Evolutionary conservation across 2,113 vertebrate genomes (phyloP), one percentile per base, ranked within the genome.

Genomic region (Anser brachyrhynchus): DNA sequence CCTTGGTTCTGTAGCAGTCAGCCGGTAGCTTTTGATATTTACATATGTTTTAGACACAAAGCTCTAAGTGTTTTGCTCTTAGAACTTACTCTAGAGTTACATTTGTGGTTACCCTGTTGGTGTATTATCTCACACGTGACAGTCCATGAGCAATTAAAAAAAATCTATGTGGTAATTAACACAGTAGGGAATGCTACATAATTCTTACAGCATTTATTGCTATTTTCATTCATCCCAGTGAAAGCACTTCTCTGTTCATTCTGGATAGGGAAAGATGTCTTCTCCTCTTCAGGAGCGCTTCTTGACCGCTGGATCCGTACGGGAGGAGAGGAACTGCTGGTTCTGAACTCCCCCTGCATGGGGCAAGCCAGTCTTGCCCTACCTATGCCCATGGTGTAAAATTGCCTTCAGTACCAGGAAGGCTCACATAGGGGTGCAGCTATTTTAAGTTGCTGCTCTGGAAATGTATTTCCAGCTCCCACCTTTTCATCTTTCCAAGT

Each of bases 1-100:
- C 39, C 61, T 46, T 65, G 46, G 19, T 75, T 95, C 77, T 72
- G 29, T 72, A 84, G 39, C 9, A 82, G 62, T 75, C 57, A 84
- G 44, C 33, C 65, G 70, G 8, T 82, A 91, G 81, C 46, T 44
- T 89, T 65, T 66, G 73, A 5, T 65, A 82, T 75, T 92, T 76
- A 89, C 18, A 1, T 49, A 41, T 31, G 59, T 93, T 67, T 93
- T 61, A 82, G 81, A 69, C 91, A 95, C 54, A 61, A 72, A 91
- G 44, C 78, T 91, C 37, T 33, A 89, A 41, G 49, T 72, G 23
- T 84, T 91, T 87, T 82, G 49, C 73, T 64, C 65, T 78, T 52
- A 70, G 49, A 66, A 91, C 33, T 84, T 82, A 84, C 16, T 84
- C 52, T 13, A 57, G 61, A 64, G 51, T 71, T 75, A 66, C 7